Percentiles rank a stretch among this genome's conserved stretches.
phyloP scores from a whole-genome alignment of 2,113 vertebrate genomes.

The Isurus oxyrinchus region DNA sequence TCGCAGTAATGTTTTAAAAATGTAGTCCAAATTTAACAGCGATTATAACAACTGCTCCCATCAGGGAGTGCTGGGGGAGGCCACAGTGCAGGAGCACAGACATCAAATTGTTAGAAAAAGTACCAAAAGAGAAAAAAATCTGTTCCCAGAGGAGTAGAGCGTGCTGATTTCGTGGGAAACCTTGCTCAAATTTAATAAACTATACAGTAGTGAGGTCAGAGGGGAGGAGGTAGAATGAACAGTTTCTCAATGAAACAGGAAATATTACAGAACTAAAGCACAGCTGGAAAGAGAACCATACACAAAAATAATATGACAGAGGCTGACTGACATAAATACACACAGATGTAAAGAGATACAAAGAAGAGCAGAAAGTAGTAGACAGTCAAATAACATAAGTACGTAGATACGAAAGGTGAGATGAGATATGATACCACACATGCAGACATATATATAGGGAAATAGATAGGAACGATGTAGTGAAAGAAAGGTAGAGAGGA shows the following conservation, averaged over 20 bases:
- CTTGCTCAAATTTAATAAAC: neutral
- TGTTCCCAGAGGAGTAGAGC: neutral
- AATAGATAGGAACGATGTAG: neutral
- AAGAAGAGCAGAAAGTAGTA: neutral
- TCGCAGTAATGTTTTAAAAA: neutral
- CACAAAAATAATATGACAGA: neutral
- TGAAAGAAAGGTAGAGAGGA: neutral
- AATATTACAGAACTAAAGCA: neutral
- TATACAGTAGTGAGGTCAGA: neutral
- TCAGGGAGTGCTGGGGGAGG: neutral
- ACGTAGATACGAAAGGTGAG: neutral
- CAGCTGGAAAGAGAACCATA: neutral
- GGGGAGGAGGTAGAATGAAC: neutral
- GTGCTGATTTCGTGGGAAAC: neutral
- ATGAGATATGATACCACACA: neutral
- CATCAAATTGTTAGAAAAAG: neutral
- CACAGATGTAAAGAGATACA: neutral
- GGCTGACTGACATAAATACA: neutral
- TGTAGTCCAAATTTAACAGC: neutral
- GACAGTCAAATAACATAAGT: neutral
- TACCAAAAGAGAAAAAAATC: neutral
- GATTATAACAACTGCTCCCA: neutral
- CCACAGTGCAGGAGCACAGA: no score
- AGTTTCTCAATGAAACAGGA: neutral
- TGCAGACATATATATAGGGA: neutral